Evolutionary conservation across 2,113 vertebrate species (phyloP).

Genomic region (Aptenodytes forsteri): DNA sequence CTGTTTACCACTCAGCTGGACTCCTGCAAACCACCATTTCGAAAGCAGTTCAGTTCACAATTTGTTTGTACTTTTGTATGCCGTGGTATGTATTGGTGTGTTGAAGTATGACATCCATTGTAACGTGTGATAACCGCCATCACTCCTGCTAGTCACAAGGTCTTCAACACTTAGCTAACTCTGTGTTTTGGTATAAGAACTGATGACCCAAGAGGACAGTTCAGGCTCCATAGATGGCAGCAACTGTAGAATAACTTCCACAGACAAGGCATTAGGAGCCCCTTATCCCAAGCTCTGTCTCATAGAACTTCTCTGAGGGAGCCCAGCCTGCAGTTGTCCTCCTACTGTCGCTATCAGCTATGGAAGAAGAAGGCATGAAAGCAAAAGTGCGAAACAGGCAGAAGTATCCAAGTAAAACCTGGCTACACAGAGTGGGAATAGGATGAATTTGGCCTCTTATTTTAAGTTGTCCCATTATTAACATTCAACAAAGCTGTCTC

Average conservation of each 20-base stretch:
- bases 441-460: neutral
- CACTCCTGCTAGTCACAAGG: neutral
- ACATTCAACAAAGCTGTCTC: fast-evolving
- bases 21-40: neutral
- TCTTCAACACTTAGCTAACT: neutral
- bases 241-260: neutral
- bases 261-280: neutral
- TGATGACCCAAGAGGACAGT: neutral
- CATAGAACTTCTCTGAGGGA: neutral
- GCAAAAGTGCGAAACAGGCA: neutral
- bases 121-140: fast-evolving
- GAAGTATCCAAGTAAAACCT: neutral
- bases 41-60: neutral
- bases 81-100: neutral
- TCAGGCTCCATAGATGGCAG: neutral
- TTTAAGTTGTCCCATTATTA: neutral
- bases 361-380: neutral
- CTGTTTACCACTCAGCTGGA: neutral
- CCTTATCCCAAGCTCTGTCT: neutral
- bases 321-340: neutral
- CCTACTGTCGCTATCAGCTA: neutral
- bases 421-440: neutral
- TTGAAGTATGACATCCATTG: fast-evolving
- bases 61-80: neutral
- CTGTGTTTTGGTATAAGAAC: neutral